Evolutionary conservation across 2,888 invertebrate genomes (phyloP).

Genomic region (Apotomis betuletana): DNA sequence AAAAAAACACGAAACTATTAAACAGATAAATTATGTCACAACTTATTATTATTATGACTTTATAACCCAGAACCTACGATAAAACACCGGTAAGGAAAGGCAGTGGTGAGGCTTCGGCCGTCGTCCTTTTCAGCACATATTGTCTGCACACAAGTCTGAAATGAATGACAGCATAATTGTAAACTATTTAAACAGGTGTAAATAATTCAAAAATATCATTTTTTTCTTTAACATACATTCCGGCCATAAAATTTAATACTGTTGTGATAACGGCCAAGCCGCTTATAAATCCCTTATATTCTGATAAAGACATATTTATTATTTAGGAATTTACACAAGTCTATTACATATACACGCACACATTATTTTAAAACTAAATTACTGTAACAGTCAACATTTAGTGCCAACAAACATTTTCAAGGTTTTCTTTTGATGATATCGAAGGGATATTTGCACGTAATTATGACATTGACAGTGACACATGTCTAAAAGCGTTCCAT

Average conservation of each 20-base stretch:
- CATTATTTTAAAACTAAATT: conserved; percentile 14
- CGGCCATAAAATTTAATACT: conserved; percentile 92
- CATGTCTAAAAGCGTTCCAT: neutral
- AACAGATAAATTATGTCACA: conserved; percentile 37
- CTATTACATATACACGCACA: conserved; percentile 5
- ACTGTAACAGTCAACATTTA: neutral
- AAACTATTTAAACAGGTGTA: conserved; percentile 30
- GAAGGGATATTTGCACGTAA: conserved; percentile 5
- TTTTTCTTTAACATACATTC: conserved; percentile 87
- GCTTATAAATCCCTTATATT: conserved; percentile 60
- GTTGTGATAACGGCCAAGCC: conserved; percentile 88
- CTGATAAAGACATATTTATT: conserved; percentile 55
- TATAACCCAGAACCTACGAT: conserved; percentile 82
- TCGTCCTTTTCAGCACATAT: conserved; percentile 88
- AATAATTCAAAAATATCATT: neutral
- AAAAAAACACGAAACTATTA: conserved; percentile 46
- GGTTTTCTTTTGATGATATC: neutral
- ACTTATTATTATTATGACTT: conserved; percentile 3
- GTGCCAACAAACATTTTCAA: conserved; percentile 10
- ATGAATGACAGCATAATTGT: conserved; percentile 51
- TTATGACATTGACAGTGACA: neutral
- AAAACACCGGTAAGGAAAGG: conserved; percentile 91
- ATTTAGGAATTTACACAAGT: neutral
- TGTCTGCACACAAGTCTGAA: conserved; percentile 90
- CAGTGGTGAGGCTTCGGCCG: conserved; percentile 89